These are phyloP conservation scores for Elmis aenea DNA, from an alignment of 2,888 invertebrate species.

Conservation along the genomic window DNA sequence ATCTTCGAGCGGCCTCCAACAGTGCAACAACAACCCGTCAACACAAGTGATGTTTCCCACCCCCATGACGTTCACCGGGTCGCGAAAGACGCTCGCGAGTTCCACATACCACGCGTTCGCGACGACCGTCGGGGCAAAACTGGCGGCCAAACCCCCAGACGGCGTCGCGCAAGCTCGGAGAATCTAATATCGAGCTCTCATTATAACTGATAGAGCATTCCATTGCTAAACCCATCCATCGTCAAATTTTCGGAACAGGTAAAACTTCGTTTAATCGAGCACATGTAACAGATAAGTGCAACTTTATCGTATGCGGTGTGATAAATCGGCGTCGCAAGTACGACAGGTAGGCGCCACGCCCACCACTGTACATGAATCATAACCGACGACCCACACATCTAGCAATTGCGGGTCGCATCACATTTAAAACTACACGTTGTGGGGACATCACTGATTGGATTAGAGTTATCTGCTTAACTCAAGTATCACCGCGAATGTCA, in stretches of 20 bases:
- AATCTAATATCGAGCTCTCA: constrained; percentile 22
- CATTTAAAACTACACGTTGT: too few species aligned
- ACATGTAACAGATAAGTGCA: not conserved
- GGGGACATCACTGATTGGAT: too few species aligned
- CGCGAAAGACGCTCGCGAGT: constrained; percentile 16
- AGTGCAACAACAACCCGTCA: constrained; percentile 80
- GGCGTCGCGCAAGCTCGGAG: constrained; percentile 31
- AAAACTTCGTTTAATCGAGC: too few species aligned
- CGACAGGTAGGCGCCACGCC: not conserved
- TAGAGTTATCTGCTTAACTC: too few species aligned
- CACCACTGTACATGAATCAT: not conserved
- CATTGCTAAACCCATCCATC: constrained; percentile 7
- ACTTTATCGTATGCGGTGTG: not conserved
- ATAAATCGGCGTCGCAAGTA: not conserved
- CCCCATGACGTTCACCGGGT: constrained; percentile 24
- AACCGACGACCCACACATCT: not conserved
- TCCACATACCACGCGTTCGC: constrained; percentile 24
- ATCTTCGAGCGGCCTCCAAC: constrained; percentile 82
- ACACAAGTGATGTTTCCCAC: constrained; percentile 54
- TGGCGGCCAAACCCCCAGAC: constrained; percentile 30
- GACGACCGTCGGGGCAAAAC: constrained; percentile 28
- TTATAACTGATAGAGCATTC: constrained; percentile 18
- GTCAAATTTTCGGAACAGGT: too few species aligned
- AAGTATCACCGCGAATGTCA: too few species aligned
- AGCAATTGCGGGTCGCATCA: too few species aligned